phyloP scores from a whole-genome alignment of 2,113 vertebrate genomes.

The Mustela nigripes region DNA sequence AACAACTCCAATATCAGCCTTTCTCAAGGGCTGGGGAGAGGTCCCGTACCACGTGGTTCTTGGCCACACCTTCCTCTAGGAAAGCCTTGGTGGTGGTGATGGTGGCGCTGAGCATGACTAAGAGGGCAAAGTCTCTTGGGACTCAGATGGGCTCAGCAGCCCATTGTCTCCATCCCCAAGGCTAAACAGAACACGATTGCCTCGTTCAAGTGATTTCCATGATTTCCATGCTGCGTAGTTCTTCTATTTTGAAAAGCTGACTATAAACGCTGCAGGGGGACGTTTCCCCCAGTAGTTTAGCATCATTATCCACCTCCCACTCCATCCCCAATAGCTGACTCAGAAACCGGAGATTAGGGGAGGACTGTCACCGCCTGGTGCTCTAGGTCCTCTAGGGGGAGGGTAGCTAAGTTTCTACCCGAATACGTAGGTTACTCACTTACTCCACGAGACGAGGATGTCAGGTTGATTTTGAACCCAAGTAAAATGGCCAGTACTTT shows the following conservation, averaged over 20 bases:
- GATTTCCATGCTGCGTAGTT: not conserved
- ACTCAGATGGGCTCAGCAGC: not conserved
- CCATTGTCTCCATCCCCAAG: not conserved
- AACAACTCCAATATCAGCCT: not conserved
- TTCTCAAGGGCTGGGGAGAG: not conserved
- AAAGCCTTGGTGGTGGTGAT: not conserved
- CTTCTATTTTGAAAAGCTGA: not conserved
- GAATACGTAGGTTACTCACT: not conserved
- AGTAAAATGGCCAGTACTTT: constrained; percentile 41
- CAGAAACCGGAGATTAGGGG: constrained; percentile 19
- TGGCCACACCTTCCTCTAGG: not conserved
- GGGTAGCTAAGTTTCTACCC: not conserved
- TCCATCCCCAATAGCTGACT: not conserved
- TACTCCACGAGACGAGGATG: not conserved
- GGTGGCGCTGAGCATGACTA: not conserved
- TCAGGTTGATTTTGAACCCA: not conserved
- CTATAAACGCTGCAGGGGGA: rapidly evolving
- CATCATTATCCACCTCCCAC: not conserved
- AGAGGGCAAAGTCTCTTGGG: not conserved
- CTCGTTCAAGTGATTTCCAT: not conserved
- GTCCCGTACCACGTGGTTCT: not conserved
- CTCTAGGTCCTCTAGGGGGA: not conserved
- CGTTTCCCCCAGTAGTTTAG: not conserved
- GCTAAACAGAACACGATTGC: not conserved
- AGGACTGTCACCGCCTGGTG: not conserved